phyloP scores from a whole-genome alignment of 2,797 vertebrate genomes.

The Salmo trutta region DNA sequence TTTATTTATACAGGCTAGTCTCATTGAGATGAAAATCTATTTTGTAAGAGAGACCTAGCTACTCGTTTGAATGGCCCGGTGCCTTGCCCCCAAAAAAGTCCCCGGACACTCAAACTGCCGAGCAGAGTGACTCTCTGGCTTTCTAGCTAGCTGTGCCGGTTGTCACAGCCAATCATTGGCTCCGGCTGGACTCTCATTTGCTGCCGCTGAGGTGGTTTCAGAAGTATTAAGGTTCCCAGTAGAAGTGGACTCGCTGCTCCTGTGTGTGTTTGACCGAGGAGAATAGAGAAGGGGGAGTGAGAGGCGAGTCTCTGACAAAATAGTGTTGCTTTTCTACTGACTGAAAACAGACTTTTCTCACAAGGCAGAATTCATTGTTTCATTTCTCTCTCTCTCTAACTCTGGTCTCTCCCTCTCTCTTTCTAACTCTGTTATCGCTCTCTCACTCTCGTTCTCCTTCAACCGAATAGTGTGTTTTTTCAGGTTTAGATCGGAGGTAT shows the following conservation, averaged over 20 bases:
- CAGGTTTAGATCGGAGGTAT: background rate
- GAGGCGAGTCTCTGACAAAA: constrained; percentile 45
- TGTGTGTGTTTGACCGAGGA: constrained; percentile 60
- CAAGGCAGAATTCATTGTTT: background rate
- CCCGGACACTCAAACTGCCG: no score
- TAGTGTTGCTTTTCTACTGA: constrained; percentile 55
- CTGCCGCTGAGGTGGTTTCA: constrained; percentile 68
- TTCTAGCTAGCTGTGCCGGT: constrained; percentile 33
- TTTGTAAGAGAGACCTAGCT: background rate
- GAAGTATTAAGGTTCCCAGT: constrained; percentile 75
- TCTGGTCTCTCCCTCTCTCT: constrained; percentile 7
- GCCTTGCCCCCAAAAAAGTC: no score
- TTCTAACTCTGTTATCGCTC: constrained; percentile 21
- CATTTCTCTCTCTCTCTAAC: constrained; percentile 8
- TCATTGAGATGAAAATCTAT: background rate
- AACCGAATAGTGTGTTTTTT: background rate
- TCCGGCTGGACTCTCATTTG: constrained; percentile 72
- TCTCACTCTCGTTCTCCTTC: constrained; percentile 12
- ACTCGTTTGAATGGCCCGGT: no score
- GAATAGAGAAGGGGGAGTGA: constrained; percentile 47
- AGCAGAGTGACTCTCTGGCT: no score
- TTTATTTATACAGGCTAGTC: no score
- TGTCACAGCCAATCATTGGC: constrained; percentile 70
- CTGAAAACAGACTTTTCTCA: constrained; percentile 56
- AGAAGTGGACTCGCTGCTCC: constrained; percentile 49